Evolutionary conservation across 2,797 vertebrate genomes (phyloP).

Genomic region (Zenarchopterus dispar): DNA sequence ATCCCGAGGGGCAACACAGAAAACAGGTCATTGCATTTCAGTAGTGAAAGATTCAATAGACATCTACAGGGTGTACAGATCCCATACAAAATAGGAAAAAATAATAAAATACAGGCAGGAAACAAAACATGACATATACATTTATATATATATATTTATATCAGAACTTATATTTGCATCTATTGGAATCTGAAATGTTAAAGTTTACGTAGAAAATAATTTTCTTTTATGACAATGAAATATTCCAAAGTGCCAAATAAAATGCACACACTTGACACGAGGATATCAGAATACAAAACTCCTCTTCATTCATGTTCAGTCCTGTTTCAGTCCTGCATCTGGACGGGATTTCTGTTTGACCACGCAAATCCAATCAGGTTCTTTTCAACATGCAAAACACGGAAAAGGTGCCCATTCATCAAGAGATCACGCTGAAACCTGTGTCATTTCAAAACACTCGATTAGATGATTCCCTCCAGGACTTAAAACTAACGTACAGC

Average conservation of each 20-base stretch:
- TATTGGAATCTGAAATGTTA: slow-evolving; percentile 73
- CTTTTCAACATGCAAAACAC: neutral
- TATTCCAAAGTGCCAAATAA: slow-evolving; percentile 82
- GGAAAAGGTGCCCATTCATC: no score
- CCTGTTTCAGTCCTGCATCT: slow-evolving; percentile 56
- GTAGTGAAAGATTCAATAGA: slow-evolving; percentile 80
- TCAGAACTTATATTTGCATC: slow-evolving; percentile 70
- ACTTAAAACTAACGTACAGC: no score
- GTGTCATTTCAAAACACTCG: no score
- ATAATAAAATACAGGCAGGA: slow-evolving; percentile 79
- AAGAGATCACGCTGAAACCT: no score
- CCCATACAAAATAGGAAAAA: slow-evolving; percentile 78
- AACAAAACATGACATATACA: slow-evolving; percentile 76
- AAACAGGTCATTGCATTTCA: slow-evolving; percentile 86
- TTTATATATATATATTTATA: slow-evolving; percentile 64
- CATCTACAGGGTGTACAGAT: slow-evolving; percentile 80
- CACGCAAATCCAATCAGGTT: neutral
- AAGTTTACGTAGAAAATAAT: slow-evolving; percentile 82
- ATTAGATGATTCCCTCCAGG: neutral
- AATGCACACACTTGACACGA: slow-evolving; percentile 71
- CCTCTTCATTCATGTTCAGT: slow-evolving; percentile 42
- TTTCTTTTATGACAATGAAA: slow-evolving; percentile 78
- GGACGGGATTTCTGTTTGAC: slow-evolving; percentile 2
- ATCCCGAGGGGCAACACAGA: slow-evolving; percentile 76
- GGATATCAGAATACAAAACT: slow-evolving; percentile 74